These are phyloP conservation scores for Alouatta palliata DNA, from an alignment of 2,113 vertebrate species.

Conservation along the genomic window DNA sequence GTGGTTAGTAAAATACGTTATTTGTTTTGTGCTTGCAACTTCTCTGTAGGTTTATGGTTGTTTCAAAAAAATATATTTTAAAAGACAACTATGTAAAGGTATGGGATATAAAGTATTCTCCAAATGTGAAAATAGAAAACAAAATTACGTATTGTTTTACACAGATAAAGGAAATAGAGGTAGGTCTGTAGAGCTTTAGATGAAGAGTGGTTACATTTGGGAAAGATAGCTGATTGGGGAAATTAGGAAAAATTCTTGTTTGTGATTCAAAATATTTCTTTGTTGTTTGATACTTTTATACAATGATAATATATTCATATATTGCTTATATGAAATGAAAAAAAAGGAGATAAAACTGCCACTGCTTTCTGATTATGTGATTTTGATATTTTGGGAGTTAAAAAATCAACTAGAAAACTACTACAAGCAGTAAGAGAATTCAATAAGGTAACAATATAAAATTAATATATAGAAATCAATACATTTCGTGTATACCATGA, in stretches of 20 bases:
- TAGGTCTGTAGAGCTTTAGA: neutral
- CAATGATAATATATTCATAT: slow-evolving; percentile 20
- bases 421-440: slow-evolving; percentile 40
- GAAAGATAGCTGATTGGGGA: neutral
- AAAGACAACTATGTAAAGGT: neutral
- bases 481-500: slow-evolving; percentile 46
- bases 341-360: neutral
- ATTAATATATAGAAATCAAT: slow-evolving; percentile 64
- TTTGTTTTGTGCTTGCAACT: neutral
- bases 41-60: neutral
- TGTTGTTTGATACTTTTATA: slow-evolving; percentile 14
- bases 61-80: neutral
- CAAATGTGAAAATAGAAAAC: slow-evolving; percentile 7
- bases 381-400: slow-evolving; percentile 16
- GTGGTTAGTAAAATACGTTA: neutral
- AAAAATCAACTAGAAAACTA: slow-evolving; percentile 52
- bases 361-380: neutral
- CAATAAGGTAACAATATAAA: slow-evolving; percentile 66
- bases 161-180: neutral
- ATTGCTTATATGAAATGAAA: slow-evolving; percentile 36
- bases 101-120: neutral
- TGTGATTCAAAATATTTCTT: slow-evolving; percentile 36
- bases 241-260: neutral
- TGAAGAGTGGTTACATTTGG: neutral
- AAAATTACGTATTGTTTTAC: neutral